Conservation (phyloP, 2,113 vertebrate species). For the Rhegmatorhina hoffmannsi region DNA sequence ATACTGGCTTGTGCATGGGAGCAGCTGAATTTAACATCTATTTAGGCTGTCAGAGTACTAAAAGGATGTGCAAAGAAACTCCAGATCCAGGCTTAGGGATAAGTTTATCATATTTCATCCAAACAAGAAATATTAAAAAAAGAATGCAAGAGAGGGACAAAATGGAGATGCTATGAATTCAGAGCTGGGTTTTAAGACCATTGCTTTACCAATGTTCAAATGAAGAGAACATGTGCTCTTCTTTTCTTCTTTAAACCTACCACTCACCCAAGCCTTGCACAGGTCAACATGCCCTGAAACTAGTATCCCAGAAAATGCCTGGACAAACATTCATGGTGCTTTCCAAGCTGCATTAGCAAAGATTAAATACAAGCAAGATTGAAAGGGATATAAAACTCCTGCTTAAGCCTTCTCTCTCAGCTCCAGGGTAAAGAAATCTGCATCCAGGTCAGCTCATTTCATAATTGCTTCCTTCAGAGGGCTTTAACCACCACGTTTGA, state of each 20-base stretch:
- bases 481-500: conserved; percentile 3
- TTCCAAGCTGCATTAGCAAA: conserved; percentile 24
- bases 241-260: neutral
- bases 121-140: neutral
- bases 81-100: neutral
- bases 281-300: neutral
- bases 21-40: neutral
- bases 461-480: neutral
- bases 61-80: neutral
- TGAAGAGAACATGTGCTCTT: neutral
- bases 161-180: neutral
- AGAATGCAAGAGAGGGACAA: neutral
- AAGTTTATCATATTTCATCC: neutral
- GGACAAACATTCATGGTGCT: neutral
- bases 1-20: neutral
- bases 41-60: neutral
- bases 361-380: conserved; percentile 36
- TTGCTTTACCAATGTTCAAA: neutral
- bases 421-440: conserved; percentile 18
- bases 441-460: conserved; percentile 15
- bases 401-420: conserved; percentile 12
- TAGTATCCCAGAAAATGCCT: neutral
- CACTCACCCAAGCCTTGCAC: neutral
- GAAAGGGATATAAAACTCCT: conserved; percentile 5
- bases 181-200: neutral